A percentile compares a stretch with the other conserved stretches of the same genome.
Evolutionary conservation across 2,113 vertebrate genomes (phyloP).

Genomic region (Sula dactylatra): DNA sequence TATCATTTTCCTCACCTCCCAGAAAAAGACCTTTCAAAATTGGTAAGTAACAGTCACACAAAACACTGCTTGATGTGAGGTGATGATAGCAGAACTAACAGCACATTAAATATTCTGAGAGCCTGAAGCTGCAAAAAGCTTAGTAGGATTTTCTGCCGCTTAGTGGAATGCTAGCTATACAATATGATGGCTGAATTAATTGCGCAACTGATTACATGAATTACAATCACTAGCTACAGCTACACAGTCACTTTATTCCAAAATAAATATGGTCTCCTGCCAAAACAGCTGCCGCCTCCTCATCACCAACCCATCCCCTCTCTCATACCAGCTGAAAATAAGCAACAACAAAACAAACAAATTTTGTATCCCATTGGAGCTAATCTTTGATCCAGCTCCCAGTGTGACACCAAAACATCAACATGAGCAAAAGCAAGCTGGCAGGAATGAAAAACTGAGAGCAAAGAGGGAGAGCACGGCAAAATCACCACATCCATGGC

Average conservation of each 20-base stretch:
- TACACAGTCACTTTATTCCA: neutral
- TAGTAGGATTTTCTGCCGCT: neutral
- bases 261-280: neutral
- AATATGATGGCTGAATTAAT: neutral
- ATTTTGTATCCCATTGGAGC: neutral
- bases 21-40: neutral
- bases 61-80: neutral
- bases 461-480: neutral
- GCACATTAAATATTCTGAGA: neutral
- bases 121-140: neutral
- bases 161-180: neutral
- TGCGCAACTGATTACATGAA: neutral
- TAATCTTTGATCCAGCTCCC: neutral
- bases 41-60: neutral
- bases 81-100: neutral
- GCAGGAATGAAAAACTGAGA: neutral
- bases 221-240: neutral
- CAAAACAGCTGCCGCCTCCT: neutral
- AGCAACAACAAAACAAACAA: neutral
- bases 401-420: neutral
- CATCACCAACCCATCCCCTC: neutral
- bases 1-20: neutral
- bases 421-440: neutral
- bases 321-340: neutral
- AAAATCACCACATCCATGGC: rapidly evolving